phyloP scores from a whole-genome alignment of 1,140 invertebrate genomes.

The Pantala flavescens region DNA sequence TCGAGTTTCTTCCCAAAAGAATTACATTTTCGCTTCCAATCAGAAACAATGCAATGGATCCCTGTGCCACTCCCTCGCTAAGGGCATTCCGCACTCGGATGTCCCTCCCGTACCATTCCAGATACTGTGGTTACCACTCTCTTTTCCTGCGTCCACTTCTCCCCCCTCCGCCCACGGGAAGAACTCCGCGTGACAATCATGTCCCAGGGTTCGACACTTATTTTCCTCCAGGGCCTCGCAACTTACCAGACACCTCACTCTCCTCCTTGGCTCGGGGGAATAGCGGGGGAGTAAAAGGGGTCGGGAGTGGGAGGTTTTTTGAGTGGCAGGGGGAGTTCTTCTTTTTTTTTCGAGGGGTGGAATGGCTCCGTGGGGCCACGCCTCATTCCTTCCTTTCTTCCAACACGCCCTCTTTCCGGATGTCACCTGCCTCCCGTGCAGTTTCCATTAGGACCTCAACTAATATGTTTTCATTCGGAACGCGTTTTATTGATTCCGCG shows the following conservation, averaged over 20 bases:
- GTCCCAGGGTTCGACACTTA: slow-evolving; percentile 2
- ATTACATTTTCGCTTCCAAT: background rate
- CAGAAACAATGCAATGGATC: background rate
- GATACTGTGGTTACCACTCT: slow-evolving; percentile 8
- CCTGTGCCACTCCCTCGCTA: background rate
- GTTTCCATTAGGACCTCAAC: too few species aligned
- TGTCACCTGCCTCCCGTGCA: background rate
- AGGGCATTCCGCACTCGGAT: background rate
- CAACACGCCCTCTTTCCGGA: background rate
- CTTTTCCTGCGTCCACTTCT: background rate
- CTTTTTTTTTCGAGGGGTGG: background rate
- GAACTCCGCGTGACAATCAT: background rate
- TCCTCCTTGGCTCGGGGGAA: background rate
- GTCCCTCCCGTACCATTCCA: background rate
- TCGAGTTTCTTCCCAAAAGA: background rate
- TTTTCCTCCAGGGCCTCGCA: background rate
- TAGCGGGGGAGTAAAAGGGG: background rate
- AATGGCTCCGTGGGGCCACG: background rate
- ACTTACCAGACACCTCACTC: background rate
- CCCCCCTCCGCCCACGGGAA: background rate
- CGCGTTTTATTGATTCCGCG: too few species aligned
- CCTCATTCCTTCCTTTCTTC: background rate
- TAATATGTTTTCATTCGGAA: too few species aligned
- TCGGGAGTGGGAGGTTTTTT: background rate
- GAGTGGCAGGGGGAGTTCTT: background rate